phyloP scores from a whole-genome alignment of 1,140 invertebrate species.

The Ostrea denselamellosa region DNA sequence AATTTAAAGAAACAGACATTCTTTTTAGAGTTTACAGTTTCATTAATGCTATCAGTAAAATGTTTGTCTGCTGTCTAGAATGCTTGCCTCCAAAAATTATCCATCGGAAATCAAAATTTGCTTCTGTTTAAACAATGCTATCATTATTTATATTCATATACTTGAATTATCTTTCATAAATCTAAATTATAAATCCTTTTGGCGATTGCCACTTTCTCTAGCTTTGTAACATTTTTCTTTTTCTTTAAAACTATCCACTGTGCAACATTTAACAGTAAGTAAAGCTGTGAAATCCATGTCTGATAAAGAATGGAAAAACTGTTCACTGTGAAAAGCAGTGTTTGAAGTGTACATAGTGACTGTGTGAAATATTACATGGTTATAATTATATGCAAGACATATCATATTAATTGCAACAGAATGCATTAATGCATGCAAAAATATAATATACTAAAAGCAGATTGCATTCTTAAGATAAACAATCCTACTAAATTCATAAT shows the following conservation, averaged over 20 bases:
- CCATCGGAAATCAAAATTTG: too few relatives aligned
- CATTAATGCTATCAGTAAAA: background rate
- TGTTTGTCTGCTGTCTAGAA: background rate
- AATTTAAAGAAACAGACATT: background rate
- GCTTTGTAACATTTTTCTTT: too few relatives aligned
- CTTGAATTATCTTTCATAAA: too few relatives aligned
- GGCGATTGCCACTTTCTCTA: too few relatives aligned
- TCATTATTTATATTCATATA: too few relatives aligned
- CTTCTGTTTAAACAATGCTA: too few relatives aligned
- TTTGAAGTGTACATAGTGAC: background rate
- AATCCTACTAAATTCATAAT: too few relatives aligned
- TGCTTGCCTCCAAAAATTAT: background rate
- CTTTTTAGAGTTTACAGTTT: too few relatives aligned
- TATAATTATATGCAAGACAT: background rate
- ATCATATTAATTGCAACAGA: background rate
- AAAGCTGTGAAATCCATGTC: background rate
- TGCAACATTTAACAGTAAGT: background rate
- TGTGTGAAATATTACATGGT: background rate
- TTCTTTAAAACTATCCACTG: background rate
- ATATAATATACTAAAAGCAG: background rate
- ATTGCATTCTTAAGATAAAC: too few relatives aligned
- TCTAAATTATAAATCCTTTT: too few relatives aligned
- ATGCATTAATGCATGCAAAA: too few relatives aligned
- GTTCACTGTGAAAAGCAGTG: background rate
- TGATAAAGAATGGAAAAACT: background rate